Percentiles rank a stretch among this genome's conserved stretches.
Evolutionary conservation across 2,113 vertebrate genomes (phyloP).

Genomic region (Archilochus colubris): DNA sequence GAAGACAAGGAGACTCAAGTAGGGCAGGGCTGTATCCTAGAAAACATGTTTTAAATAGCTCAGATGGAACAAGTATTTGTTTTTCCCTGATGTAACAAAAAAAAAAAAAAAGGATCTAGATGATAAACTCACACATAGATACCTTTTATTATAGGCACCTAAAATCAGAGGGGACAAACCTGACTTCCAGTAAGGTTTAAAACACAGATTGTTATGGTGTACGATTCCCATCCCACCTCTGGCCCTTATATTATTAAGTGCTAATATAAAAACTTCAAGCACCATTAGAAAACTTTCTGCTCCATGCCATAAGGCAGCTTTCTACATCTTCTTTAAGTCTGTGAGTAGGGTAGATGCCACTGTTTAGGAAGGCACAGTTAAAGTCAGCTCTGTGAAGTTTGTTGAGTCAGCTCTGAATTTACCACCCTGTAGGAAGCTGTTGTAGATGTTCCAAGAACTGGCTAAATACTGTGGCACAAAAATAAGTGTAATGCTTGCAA

Average conservation of each 20-base stretch:
- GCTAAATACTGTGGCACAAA: not conserved
- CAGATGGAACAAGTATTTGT: not conserved
- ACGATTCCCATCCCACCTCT: not conserved
- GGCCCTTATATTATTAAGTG: not conserved
- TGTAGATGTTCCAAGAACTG: conserved; percentile 39
- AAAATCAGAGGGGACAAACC: not conserved
- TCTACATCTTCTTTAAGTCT: not conserved
- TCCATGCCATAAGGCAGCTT: not conserved
- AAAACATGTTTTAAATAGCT: not conserved
- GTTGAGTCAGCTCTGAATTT: conserved; percentile 44
- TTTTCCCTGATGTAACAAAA: not conserved
- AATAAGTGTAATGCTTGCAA: not conserved
- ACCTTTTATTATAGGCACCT: not conserved
- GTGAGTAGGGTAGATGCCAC: not conserved
- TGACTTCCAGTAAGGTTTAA: not conserved
- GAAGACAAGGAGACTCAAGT: not conserved
- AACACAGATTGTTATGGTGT: not conserved
- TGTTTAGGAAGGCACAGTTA: not conserved
- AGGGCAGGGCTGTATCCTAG: not conserved
- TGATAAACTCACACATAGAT: not conserved
- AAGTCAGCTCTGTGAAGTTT: not conserved
- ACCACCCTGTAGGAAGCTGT: conserved; percentile 7
- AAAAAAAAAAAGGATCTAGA: not conserved
- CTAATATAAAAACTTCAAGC: not conserved
- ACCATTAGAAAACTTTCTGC: not conserved